Conservation (phyloP, 2,888 invertebrate genomes). For the Acleris sparsana region DNA sequence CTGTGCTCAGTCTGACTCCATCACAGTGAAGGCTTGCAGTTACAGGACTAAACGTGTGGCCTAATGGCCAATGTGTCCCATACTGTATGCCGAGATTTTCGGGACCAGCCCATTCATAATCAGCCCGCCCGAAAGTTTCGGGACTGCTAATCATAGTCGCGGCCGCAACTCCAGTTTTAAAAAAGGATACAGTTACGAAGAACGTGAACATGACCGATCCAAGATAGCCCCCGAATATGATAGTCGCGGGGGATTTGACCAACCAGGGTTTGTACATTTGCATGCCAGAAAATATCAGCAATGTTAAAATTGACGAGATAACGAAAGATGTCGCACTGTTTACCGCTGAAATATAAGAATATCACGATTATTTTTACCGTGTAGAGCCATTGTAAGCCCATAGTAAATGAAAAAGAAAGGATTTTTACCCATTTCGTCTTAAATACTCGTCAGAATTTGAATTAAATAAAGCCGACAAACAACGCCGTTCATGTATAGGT, state of each 20-base stretch:
- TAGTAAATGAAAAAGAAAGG: not conserved
- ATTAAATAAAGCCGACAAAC: slow-evolving; percentile 19
- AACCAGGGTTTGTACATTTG: slow-evolving; percentile 94
- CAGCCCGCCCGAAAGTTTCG: no score
- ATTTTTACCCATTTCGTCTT: slow-evolving; percentile 25
- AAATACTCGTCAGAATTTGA: not conserved
- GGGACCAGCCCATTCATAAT: no score
- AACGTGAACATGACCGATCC: slow-evolving; percentile 94
- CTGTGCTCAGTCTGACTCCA: no score
- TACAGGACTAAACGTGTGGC: no score
- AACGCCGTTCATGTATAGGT: not conserved
- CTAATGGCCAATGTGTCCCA: no score
- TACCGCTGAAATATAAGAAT: slow-evolving; percentile 81
- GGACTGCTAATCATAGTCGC: not conserved
- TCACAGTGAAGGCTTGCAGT: no score
- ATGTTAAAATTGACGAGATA: slow-evolving; percentile 90
- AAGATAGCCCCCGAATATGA: slow-evolving; percentile 94
- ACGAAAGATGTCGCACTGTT: slow-evolving; percentile 90
- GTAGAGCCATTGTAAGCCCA: not conserved
- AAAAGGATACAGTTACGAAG: slow-evolving; percentile 89
- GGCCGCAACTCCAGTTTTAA: slow-evolving; percentile 11
- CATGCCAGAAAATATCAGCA: slow-evolving; percentile 95
- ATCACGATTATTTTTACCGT: slow-evolving; percentile 7
- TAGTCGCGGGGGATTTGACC: slow-evolving; percentile 90
- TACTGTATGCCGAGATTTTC: no score